These are phyloP conservation scores for Zophobas atratus DNA, from an alignment of 1,140 invertebrate species.

Conservation along the genomic window DNA sequence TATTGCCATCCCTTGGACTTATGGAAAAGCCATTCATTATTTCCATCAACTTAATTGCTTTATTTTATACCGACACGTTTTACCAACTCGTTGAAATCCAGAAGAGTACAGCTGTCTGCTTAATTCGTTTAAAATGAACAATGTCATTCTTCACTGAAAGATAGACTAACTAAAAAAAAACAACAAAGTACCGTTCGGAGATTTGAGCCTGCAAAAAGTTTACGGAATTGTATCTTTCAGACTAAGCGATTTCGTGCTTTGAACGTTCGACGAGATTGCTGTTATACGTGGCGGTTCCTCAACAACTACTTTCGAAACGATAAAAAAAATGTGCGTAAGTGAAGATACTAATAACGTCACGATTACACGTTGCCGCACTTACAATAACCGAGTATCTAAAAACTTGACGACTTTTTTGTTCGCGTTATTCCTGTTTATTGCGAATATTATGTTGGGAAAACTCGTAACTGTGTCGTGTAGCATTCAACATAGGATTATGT, in stretches of 20 bases:
- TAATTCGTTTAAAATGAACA: neutral
- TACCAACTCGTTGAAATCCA: neutral
- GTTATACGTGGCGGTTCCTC: neutral
- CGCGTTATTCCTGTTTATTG: constrained; percentile 31
- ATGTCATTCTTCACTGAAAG: neutral
- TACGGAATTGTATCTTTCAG: constrained; percentile 4
- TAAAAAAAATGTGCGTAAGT: constrained; percentile 9
- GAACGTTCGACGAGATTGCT: neutral
- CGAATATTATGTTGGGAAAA: constrained; percentile 4
- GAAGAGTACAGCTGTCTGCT: neutral
- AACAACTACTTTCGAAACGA: neutral
- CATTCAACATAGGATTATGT: constrained; percentile 14
- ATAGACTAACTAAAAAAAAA: neutral
- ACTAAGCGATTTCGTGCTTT: neutral
- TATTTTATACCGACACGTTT: neutral
- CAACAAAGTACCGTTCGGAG: neutral
- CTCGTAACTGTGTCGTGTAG: constrained; percentile 16
- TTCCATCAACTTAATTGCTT: constrained; percentile 4
- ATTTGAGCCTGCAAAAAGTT: constrained; percentile 1
- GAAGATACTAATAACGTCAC: neutral
- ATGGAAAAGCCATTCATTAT: constrained; percentile 9
- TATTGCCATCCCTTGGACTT: neutral
- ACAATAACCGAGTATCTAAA: constrained; percentile 21
- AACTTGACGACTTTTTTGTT: constrained; percentile 28
- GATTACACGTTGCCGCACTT: constrained; percentile 30